These are phyloP conservation scores for Palythoa grandis DNA, from an alignment of 92 coral and sea anemone species.

Conservation along the genomic window DNA sequence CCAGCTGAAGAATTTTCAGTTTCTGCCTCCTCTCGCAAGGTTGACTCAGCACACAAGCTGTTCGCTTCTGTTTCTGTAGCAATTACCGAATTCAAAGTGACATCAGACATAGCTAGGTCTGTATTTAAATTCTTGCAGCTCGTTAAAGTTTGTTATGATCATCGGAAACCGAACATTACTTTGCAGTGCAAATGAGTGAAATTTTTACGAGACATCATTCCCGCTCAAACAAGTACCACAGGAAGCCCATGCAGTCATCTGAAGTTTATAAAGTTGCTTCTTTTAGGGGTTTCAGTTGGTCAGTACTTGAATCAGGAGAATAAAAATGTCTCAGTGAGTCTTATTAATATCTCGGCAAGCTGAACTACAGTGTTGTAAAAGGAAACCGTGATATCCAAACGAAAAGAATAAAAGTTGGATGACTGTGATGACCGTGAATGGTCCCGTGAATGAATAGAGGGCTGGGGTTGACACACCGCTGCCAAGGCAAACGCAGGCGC, in stretches of 20 bases:
- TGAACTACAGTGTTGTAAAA: not conserved
- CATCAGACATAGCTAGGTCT: constrained; percentile 13
- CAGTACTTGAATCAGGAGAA: no score
- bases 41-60: not conserved
- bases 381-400: not conserved
- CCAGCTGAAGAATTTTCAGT: not conserved
- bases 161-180: not conserved
- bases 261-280: no score
- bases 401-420: no score
- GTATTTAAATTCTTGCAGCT: not conserved
- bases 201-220: not conserved
- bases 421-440: not conserved
- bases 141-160: not conserved
- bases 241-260: no score
- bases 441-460: not conserved
- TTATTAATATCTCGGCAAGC: no score
- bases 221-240: not conserved
- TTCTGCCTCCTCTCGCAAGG: not conserved
- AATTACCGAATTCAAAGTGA: not conserved
- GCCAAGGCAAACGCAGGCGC: constrained; percentile 1
- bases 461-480: not conserved
- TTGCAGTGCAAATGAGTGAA: not conserved
- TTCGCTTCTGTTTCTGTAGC: not conserved
- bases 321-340: no score
- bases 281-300: no score